phyloP scores from a whole-genome alignment of 1,140 invertebrate species.

The Condylostylus longicornis region DNA sequence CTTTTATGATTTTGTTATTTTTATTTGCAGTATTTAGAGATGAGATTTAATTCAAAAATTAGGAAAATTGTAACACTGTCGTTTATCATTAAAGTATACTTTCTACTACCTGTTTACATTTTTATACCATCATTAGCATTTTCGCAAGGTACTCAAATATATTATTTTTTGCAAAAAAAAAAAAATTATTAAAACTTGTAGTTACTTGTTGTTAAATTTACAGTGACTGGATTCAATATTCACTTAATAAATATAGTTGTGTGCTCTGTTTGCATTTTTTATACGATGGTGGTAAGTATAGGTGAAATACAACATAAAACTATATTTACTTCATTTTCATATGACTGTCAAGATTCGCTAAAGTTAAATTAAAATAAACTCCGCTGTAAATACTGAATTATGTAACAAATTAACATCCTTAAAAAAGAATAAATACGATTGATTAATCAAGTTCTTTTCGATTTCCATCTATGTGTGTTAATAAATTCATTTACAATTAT shows the following conservation, averaged over 20 bases:
- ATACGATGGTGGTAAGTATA: conserved; percentile 66
- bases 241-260: conserved; percentile 53
- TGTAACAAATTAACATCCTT: too few species aligned
- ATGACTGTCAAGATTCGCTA: too few species aligned
- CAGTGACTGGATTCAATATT: conserved; percentile 56
- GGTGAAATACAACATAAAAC: too few species aligned
- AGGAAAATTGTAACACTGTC: conserved; percentile 44
- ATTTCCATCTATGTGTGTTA: too few species aligned
- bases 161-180: conserved; percentile 8
- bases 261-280: conserved; percentile 67
- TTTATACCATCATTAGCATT: conserved; percentile 58
- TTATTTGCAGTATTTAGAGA: conserved; percentile 49
- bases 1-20: too few species aligned
- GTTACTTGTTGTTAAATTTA: conserved; percentile 13
- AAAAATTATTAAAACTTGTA: conserved; percentile 3
- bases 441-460: too few species aligned
- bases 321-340: too few species aligned
- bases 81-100: conserved; percentile 36
- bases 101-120: conserved; percentile 24
- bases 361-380: too few species aligned
- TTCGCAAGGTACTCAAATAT: conserved; percentile 42
- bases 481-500: too few species aligned
- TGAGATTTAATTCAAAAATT: conserved; percentile 44
- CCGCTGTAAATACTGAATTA: too few species aligned
- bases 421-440: too few species aligned